Evolutionary conservation across 2,113 vertebrate genomes (phyloP).

Genomic region (Porphyrio hochstetteri): DNA sequence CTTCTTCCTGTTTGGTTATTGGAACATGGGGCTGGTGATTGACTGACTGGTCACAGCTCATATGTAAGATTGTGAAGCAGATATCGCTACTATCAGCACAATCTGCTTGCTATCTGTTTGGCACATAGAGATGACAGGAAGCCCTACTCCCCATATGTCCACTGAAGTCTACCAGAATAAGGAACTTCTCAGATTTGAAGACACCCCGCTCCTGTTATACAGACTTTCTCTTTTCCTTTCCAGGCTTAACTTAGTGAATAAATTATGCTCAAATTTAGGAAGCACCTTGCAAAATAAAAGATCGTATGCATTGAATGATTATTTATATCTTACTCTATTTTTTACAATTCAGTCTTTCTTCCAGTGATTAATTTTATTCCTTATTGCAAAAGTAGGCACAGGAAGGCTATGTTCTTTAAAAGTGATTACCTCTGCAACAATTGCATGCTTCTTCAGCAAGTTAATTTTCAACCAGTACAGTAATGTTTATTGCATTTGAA

Average conservation of each 20-base stretch:
- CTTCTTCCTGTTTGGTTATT: background rate
- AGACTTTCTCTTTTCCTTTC: background rate
- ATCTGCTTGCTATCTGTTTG: conserved; percentile 15
- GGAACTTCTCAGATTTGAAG: background rate
- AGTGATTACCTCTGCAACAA: background rate
- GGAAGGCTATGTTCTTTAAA: background rate
- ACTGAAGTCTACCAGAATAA: conserved; percentile 2
- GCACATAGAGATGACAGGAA: background rate
- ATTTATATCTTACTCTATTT: background rate
- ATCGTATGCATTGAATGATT: background rate
- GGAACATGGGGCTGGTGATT: background rate
- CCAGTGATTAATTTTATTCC: background rate
- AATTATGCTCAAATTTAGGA: background rate
- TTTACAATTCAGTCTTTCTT: background rate
- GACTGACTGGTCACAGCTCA: background rate
- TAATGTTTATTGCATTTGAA: background rate
- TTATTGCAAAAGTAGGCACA: background rate
- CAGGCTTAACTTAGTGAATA: background rate
- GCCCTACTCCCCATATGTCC: background rate
- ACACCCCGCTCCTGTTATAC: background rate
- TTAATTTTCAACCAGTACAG: background rate
- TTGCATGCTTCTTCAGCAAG: background rate
- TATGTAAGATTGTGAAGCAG: background rate
- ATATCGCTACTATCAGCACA: background rate
- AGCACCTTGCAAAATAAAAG: background rate